Base-by-base conservation (phyloP, 1,140 invertebrate species). In the Cydia strobilella region DNA sequence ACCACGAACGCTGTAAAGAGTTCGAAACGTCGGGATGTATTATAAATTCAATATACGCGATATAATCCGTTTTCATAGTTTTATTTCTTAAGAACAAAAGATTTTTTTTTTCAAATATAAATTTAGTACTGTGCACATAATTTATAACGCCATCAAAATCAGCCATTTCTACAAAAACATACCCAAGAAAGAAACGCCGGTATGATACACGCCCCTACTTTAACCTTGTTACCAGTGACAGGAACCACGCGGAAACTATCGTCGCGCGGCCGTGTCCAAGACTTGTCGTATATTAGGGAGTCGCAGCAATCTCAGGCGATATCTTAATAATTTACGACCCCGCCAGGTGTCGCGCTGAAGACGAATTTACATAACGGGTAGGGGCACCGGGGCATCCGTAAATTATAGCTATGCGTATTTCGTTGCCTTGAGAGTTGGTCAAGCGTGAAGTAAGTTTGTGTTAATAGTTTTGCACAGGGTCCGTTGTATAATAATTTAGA, bases 321-420 rank as follows among this genome's bases (percentile, higher is more conserved):
- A 89, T 87, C 85, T 91, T 86, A 87, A 91, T 91, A 90, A 91
- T 89, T 91, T 89, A 89, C 88, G 74, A 79, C 83, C 72, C 74
- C 81, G 84, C 76, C 86, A 85, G 85, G 84, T 89, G 84, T 84
- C 83, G 80, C 81, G 74, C 75, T 74, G 81, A 84, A 86, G 80
- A 84, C 79, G 27, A 39, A 74, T 74, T 74, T 74, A 25, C 73
- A 74, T 74, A 45, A 54, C 54, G 18, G 27, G 59, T 72, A 42
- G 42, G 31, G 69, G 3, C 10, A 13, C 5, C 0, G 48, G n/a
- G n/a, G 12, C 48, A 3, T 13, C 7, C 27, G 63, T 27, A 66
- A 31, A 31, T 63, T 63, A 63, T 27, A n/a, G 62, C 20, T 25
- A 62, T 20, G 62, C 62, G 69, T 72, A 72, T 45, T 72, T 45